Evolutionary conservation across 2,797 vertebrate species (phyloP).

Genomic region (Anableps anableps): DNA sequence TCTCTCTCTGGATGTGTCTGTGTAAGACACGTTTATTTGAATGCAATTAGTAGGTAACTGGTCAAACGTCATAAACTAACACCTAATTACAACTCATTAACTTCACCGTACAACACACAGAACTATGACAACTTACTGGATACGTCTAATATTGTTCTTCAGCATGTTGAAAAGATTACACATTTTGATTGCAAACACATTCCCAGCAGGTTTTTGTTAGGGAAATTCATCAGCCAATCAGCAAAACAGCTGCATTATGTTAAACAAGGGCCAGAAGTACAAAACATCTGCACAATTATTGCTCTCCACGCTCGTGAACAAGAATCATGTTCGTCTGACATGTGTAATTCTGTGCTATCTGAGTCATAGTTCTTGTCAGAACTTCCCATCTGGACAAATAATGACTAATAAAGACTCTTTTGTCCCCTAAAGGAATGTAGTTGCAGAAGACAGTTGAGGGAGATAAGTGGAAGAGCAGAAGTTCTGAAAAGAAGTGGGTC

Average conservation of each 20-base stretch:
- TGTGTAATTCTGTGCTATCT: constrained; percentile 40
- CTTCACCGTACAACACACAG: constrained; percentile 5
- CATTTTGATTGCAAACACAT: constrained; percentile 68
- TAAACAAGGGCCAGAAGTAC: constrained; percentile 59
- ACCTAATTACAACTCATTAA: background rate
- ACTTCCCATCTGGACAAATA: constrained; percentile 42
- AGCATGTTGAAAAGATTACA: constrained; percentile 61
- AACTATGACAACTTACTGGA: constrained; percentile 16
- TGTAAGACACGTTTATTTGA: background rate
- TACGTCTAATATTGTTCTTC: constrained; percentile 39
- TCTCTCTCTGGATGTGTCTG: background rate
- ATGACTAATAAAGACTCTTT: constrained; percentile 26
- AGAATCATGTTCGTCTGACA: constrained; percentile 64
- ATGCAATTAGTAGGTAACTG: constrained; percentile 3
- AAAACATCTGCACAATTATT: constrained; percentile 75
- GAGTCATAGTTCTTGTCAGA: constrained; percentile 43
- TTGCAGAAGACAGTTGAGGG: constrained; percentile 1
- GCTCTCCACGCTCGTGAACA: constrained; percentile 56
- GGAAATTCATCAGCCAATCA: constrained; percentile 72
- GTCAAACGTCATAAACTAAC: background rate
- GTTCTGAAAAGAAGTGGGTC: background rate
- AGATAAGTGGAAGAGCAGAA: background rate
- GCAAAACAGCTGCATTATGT: constrained; percentile 67
- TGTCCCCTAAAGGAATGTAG: constrained; percentile 2
- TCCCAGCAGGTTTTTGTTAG: constrained; percentile 61